Percentiles rank a stretch among this genome's conserved stretches.
phyloP scores from a whole-genome alignment of 1,140 invertebrate genomes.

The Copidosoma floridanum region DNA sequence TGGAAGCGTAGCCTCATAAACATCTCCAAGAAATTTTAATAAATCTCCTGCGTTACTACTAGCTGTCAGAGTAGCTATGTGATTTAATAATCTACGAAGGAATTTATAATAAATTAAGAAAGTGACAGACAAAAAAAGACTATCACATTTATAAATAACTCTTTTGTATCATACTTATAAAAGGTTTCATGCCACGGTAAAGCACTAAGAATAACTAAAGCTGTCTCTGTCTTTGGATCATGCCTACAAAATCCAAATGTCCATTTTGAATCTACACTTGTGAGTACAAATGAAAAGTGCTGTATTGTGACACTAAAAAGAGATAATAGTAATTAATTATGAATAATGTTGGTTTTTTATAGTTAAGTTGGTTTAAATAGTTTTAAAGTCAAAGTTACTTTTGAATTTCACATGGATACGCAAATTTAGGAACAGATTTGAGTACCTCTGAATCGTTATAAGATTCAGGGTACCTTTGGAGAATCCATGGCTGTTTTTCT shows the following conservation, averaged over 20 bases:
- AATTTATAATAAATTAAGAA: slow-evolving; percentile 9
- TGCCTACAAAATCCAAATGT: slow-evolving; percentile 94
- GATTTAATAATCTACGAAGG: slow-evolving; percentile 58
- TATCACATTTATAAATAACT: not conserved
- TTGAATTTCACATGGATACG: slow-evolving; percentile 79
- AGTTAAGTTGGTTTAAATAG: not conserved
- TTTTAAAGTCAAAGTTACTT: slow-evolving; percentile 61
- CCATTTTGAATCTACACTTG: slow-evolving; percentile 90
- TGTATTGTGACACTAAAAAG: slow-evolving; percentile 68
- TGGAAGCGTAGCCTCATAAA: slow-evolving; percentile 64
- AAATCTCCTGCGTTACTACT: slow-evolving; percentile 56
- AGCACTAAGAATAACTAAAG: slow-evolving; percentile 78
- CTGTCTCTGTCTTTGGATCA: slow-evolving; percentile 76
- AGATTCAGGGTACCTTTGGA: slow-evolving; percentile 73
- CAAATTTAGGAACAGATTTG: slow-evolving; percentile 79
- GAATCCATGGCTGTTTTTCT: slow-evolving; percentile 67
- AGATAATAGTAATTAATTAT: not conserved
- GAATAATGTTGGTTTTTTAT: not conserved
- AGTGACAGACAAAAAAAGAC: not conserved
- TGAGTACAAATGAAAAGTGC: slow-evolving; percentile 91
- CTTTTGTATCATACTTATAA: slow-evolving; percentile 70
- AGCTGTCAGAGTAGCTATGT: slow-evolving; percentile 62
- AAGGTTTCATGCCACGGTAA: slow-evolving; percentile 95
- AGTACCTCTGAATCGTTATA: slow-evolving; percentile 76
- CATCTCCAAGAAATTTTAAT: slow-evolving; percentile 65